Base-by-base conservation (phyloP, 2,888 invertebrate species). In the Brachypterus glaber region DNA sequence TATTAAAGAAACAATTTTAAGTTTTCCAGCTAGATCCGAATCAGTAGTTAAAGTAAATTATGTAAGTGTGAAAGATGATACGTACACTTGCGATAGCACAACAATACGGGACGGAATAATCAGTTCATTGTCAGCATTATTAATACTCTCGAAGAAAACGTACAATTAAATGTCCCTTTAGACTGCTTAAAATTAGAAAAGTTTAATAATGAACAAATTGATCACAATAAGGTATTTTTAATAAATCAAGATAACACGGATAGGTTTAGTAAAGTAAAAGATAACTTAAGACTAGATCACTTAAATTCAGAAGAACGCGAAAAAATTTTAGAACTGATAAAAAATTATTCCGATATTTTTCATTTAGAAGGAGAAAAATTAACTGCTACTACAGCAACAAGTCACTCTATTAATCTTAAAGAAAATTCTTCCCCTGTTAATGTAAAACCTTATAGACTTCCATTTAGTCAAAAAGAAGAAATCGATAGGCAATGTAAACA, bases 361-460 rank as follows among this genome's bases (percentile, higher is more conserved):
- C 24, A 8, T 21, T 21, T 21, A 21, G 24, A 21, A n/a, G 24
- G 29, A 12, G 29, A 29, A 29, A 9, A 29, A 11, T 11, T 29
- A 29, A 9, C 29, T 5, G 5, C 7, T 29, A 29, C 29, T 7
- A 29, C 5, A 5, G 29, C 29, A 29, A 11, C 11, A 11, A 7
- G 5, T 5, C 29, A 29, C 11, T 11, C 9, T 8, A 29, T 29
- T 11, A 5, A 9, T 7, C 11, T 29, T 5, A 29, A 21, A 21
- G 7, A 21, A 21, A 21, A 21, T 21, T 21, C 24, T 21, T 7
- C 7, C 7, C 24, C 24, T 11, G 29, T 29, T 5, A 29, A 29
- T 11, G 11, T 29, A 11, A 9, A 12, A 11, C 29, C 29, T 8
- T 29, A 29, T 29, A 29, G 29, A 11, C 11, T 29, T 8, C 29